A percentile compares a stretch with the other conserved stretches of the same genome.
These are phyloP conservation scores for Coelopa pilipes DNA, from an alignment of 2,888 invertebrate species.

Conservation along the genomic window DNA sequence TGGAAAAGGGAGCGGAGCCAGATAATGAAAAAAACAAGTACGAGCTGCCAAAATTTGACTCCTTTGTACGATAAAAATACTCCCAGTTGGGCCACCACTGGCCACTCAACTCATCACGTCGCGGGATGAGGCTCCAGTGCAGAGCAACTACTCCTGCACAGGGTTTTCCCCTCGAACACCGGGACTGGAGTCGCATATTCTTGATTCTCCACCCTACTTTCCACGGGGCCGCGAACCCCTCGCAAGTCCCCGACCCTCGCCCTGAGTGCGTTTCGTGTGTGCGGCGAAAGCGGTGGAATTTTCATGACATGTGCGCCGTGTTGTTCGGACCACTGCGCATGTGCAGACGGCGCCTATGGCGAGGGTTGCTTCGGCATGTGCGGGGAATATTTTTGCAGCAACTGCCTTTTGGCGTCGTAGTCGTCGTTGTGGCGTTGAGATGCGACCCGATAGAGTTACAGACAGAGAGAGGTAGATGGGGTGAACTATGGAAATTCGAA, in stretches of 20 bases:
- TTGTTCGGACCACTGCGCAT: slow-evolving; percentile 10
- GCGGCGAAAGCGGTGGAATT: not conserved
- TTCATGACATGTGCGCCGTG: slow-evolving; percentile 12
- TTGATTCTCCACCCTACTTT: not conserved
- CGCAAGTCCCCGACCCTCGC: not conserved
- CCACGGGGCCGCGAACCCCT: not conserved
- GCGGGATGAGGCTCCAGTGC: no score
- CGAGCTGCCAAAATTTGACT: no score
- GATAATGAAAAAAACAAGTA: no score
- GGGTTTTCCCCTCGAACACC: no score
- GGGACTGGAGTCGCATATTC: not conserved
- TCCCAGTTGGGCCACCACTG: no score
- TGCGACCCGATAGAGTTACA: no score
- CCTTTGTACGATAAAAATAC: no score
- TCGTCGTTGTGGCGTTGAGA: no score
- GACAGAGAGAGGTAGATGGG: not conserved
- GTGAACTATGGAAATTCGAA: not conserved
- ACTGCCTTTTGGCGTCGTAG: no score
- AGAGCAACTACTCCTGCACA: no score
- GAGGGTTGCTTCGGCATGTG: slow-evolving; percentile 8
- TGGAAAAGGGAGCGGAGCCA: no score
- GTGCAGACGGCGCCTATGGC: not conserved
- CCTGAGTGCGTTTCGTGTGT: not conserved
- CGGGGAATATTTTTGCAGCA: not conserved
- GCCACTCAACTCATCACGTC: no score